Base-by-base conservation (phyloP, 2,113 vertebrate genomes). In the Elanoides forficatus region DNA sequence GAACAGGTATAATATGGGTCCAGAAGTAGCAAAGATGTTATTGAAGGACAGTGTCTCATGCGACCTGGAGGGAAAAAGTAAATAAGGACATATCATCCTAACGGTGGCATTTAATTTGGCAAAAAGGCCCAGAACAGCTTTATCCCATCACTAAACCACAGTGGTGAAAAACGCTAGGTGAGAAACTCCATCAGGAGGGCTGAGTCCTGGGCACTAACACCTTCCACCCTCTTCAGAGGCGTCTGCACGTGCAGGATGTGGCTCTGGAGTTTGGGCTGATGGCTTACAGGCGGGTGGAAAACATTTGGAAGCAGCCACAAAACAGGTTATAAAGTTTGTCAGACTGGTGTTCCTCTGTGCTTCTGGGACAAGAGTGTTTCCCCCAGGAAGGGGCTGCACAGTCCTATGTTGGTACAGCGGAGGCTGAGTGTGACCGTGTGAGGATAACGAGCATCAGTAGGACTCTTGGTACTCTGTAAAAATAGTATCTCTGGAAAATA, bases 141-240 rank as follows among this genome's bases (percentile, higher is more conserved):
- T 40, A 10, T 29, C 58, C 53, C 16, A 2, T 71, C 4, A 1
- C 27, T 53, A 38, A 72, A 34, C 7, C 29, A 8, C 62, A 27
- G 0, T 23, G n/a, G n/a, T 22, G 55, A 74, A 8, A 34, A 59
- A 8, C 0, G 2, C 3, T 1, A 36, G 62, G 14, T 34, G n/a
- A 67, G 56, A 29, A 79, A 17, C 29, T 73, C 40, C 47, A 9
- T 4, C 47, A 17, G 27, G 27, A 83, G 36, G 63, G 32, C 32
- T 21, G 23, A 42, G 43, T 48, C 23, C 56, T 48, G 62, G 26
- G 12, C 2, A 2, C 29, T 36, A 36, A 50, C 50, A 42, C 30
- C 53, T 73, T 40, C 59, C 7, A 25, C 11, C 13, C 32, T 42
- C 30, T 62, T 36, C 36, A 34, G 43, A 30, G 65, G 20, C 1